phyloP scores from a whole-genome alignment of 2,888 invertebrate genomes.

The Selenia dentaria region DNA sequence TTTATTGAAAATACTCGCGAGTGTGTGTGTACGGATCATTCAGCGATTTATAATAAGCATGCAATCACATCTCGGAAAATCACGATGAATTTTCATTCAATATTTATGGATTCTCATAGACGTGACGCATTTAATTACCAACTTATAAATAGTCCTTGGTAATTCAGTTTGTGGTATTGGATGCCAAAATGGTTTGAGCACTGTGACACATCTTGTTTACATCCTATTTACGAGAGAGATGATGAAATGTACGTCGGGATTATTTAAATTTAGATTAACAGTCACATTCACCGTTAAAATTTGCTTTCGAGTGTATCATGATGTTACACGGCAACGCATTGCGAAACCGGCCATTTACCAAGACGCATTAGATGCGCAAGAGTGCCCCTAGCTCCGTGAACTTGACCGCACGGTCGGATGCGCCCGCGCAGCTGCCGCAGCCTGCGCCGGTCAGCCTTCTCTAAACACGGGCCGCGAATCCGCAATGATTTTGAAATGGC shows the following conservation, averaged over 20 bases:
- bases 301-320: constrained; percentile 1
- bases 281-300: too few species aligned
- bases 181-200: constrained; percentile 15
- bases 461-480: constrained; percentile 33
- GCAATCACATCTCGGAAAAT: too few species aligned
- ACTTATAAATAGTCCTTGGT: too few species aligned
- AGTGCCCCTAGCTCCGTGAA: constrained; percentile 59
- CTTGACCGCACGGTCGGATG: constrained; percentile 72
- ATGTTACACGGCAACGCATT: constrained; percentile 15
- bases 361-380: constrained; percentile 43
- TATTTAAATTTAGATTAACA: too few species aligned
- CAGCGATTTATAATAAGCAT: too few species aligned
- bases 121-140: too few species aligned
- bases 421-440: constrained; percentile 41
- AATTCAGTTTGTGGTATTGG: constrained; percentile 1
- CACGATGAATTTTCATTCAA: too few species aligned
- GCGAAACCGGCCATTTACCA: constrained; percentile 32
- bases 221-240: constrained; percentile 5
- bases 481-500: constrained; percentile 47
- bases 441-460: constrained; percentile 57
- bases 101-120: too few species aligned
- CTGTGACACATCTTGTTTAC: constrained; percentile 20
- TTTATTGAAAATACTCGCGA: too few species aligned
- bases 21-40: too few species aligned
- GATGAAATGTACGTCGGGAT: constrained; percentile 5